These are phyloP conservation scores for Hetaerina titia DNA, from an alignment of 2,888 invertebrate species.

Conservation along the genomic window DNA sequence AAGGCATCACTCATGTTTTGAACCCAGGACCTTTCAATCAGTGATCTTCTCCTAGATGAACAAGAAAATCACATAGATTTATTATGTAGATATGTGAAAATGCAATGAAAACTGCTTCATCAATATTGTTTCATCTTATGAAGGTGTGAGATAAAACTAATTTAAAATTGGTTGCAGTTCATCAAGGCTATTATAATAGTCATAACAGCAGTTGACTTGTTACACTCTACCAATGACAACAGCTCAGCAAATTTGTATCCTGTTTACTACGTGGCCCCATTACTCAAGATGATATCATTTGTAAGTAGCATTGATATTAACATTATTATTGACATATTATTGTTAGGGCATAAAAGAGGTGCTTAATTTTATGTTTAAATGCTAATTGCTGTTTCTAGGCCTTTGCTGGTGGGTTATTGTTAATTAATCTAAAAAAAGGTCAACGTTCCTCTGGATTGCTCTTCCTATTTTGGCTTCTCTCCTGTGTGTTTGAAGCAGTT, in stretches of 20 bases:
- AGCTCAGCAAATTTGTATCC: constrained; percentile 80
- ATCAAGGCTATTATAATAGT: constrained; percentile 83
- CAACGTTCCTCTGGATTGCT: constrained; percentile 93
- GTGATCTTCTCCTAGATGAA: too few species aligned
- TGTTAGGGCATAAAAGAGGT: neutral
- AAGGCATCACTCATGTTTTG: too few species aligned
- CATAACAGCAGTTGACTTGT: constrained; percentile 85
- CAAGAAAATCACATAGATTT: too few species aligned
- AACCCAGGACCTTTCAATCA: too few species aligned
- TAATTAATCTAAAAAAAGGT: constrained; percentile 90
- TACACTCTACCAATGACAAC: constrained; percentile 81
- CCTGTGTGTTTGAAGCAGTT: constrained; percentile 85
- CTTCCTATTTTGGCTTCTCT: constrained; percentile 93
- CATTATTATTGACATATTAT: constrained; percentile 69
- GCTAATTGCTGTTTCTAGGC: constrained; percentile 74
- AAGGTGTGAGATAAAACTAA: neutral
- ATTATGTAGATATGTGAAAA: too few species aligned
- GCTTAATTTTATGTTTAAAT: constrained; percentile 75
- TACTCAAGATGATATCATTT: constrained; percentile 88
- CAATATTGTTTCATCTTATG: too few species aligned
- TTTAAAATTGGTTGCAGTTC: constrained; percentile 70
- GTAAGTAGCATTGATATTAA: constrained; percentile 82
- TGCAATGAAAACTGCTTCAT: too few species aligned
- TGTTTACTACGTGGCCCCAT: constrained; percentile 88
- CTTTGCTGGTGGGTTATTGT: neutral